Conservation (phyloP, 2,113 vertebrate species). For the Pachycephala philippinensis region DNA sequence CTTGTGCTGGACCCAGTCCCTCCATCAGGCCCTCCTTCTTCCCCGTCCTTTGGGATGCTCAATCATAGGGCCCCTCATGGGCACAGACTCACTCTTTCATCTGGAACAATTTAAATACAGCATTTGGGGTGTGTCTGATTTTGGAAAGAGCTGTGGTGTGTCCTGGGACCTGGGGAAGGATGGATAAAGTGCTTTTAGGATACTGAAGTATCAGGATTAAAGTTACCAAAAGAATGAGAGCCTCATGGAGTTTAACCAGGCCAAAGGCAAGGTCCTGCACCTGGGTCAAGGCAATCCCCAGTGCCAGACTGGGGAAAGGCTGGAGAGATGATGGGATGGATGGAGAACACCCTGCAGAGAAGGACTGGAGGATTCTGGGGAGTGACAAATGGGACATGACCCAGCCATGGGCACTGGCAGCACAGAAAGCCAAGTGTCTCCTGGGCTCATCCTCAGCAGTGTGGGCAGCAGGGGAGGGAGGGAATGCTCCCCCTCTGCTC, state of each 20-base stretch:
- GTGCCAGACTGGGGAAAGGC: not conserved
- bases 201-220: not conserved
- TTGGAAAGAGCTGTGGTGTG: not conserved
- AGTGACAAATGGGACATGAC: not conserved
- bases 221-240: not conserved
- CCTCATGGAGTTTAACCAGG: not conserved
- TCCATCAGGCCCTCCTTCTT: not conserved
- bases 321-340: not conserved
- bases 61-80: not conserved
- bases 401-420: rapidly evolving
- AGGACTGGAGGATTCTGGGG: not conserved
- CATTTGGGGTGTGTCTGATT: not conserved
- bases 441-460: not conserved
- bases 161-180: not conserved
- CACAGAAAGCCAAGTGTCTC: not conserved
- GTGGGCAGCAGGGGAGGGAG: not conserved
- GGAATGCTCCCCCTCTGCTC: not conserved
- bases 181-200: not conserved
- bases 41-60: rapidly evolving
- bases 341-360: not conserved
- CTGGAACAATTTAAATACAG: not conserved
- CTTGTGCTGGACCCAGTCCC: not conserved
- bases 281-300: rapidly evolving
- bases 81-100: not conserved
- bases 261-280: not conserved